Base-by-base conservation (phyloP, 2,888 invertebrate genomes). In the Phortica magna region DNA sequence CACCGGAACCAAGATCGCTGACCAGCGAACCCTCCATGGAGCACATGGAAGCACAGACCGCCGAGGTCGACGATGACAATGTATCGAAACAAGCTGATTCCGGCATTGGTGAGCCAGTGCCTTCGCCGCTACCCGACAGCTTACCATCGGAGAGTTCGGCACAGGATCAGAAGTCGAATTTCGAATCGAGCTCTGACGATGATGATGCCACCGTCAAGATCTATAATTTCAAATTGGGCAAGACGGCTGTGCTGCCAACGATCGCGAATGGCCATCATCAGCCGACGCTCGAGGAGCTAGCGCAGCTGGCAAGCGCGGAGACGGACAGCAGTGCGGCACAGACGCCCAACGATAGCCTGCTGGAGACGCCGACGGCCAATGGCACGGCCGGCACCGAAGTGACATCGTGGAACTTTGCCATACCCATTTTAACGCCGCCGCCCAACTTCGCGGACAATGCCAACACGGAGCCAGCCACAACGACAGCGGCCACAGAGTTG, bases 171-270 rank as follows among this genome's bases (percentile, higher is more conserved):
- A 86, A 89, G 59, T 80, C 86, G 0, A 84, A 82, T 0, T 79
- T 88, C n/a, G 91, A 91, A 76, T 90, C 91, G 14, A 91, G 91
- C 65, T 92, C 92, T 7, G 92, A 92, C 76, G 92, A 92, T 67
- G 92, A 91, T 48, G 91, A 91, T 64, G 85, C 86, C 78, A 89
- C 91, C 79, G 79, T 89, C 71, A 91, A 91, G 77, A 91, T 92
- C 12, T 92, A 92, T 76, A 91, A 91, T 73, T 90, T 92, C 17
- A 92, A 91, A 80, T 84, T 91, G 75, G 89, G 92, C 17, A 89
- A 91, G 81, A 91, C 91, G 68, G 76, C 84, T 0, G 68, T 82
- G 0, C 73, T 84, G 64, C 83, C 83, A 64, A 79, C 81, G 5
- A 65, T 84, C 22, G 81, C 82, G 53, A 80, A 39, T 48, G 64